phyloP scores from a whole-genome alignment of 23 tunicate species.

The Styela plicata region DNA sequence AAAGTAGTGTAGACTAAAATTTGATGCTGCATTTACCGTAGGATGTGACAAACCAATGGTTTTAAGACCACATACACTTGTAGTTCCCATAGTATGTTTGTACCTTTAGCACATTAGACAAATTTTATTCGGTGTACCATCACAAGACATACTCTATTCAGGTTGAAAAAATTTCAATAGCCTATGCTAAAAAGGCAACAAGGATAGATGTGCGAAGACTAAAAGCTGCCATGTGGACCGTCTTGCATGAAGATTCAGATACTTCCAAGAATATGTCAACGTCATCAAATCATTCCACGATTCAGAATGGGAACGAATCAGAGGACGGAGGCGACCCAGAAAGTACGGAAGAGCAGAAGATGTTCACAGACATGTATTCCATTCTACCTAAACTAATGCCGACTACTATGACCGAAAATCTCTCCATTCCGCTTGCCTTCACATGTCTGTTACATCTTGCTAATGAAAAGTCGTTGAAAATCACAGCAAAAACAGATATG shows the following conservation, averaged over 20 bases:
- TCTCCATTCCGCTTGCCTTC: conserved; percentile 72
- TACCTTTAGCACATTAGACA: too few relatives aligned
- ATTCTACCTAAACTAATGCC: conserved; percentile 43
- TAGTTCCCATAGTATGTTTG: too few relatives aligned
- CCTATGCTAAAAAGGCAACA: conserved; percentile 72
- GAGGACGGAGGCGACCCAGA: conserved; percentile 1
- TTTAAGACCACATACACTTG: too few relatives aligned
- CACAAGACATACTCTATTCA: too few relatives aligned
- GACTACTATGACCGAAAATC: conserved; percentile 44
- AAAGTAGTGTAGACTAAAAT: too few relatives aligned
- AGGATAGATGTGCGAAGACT: conserved; percentile 63
- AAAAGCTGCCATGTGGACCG: conserved; percentile 70
- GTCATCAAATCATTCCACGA: background rate
- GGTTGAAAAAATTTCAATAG: conserved; percentile 64
- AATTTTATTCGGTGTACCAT: too few relatives aligned
- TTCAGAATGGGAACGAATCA: background rate
- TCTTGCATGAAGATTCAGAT: conserved; percentile 12
- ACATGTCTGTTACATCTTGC: conserved; percentile 82
- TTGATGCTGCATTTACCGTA: too few relatives aligned
- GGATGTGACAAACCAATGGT: too few relatives aligned
- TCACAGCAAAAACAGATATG: conserved; percentile 35
- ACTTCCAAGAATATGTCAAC: background rate
- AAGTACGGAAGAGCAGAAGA: background rate
- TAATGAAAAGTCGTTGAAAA: conserved; percentile 59
- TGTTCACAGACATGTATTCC: conserved; percentile 32